A percentile compares a stretch with the other conserved stretches of the same genome.
These are phyloP conservation scores for Andrena dorsata DNA, from an alignment of 2,888 invertebrate genomes.

Conservation along the genomic window DNA sequence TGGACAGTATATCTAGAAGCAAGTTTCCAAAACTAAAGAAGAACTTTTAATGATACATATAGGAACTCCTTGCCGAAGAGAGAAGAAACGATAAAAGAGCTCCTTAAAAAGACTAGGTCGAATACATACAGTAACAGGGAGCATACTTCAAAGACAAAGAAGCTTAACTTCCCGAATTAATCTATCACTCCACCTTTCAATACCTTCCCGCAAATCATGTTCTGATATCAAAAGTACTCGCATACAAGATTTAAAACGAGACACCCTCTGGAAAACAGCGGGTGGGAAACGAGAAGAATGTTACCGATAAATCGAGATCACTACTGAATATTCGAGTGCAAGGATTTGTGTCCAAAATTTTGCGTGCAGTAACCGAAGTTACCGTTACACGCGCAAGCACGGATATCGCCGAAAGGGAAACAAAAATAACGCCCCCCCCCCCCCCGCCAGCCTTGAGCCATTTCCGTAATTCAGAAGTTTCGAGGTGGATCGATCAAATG, in stretches of 20 bases:
- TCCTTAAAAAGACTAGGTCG: too few species aligned
- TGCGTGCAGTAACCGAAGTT: conserved; percentile 9
- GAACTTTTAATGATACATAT: too few species aligned
- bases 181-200: too few species aligned
- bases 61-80: too few species aligned
- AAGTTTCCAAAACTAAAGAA: too few species aligned
- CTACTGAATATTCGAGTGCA: conserved; percentile 5
- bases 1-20: too few species aligned
- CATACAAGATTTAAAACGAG: background rate
- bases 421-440: background rate
- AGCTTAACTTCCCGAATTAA: too few species aligned
- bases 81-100: too few species aligned
- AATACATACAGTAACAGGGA: too few species aligned
- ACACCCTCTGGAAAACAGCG: background rate
- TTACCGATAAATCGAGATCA: conserved; percentile 9
- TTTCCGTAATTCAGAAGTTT: conserved; percentile 30
- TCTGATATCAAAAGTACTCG: background rate
- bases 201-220: background rate
- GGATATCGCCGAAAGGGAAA: background rate
- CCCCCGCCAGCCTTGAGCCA: conserved; percentile 16
- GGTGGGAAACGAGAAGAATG: background rate
- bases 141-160: too few species aligned
- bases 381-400: background rate
- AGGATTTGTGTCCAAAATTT: conserved; percentile 29
- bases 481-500: conserved; percentile 50